A percentile compares a stretch with the other conserved stretches of the same genome.
phyloP scores from a whole-genome alignment of 2,797 vertebrate genomes.

The Lacerta agilis region DNA sequence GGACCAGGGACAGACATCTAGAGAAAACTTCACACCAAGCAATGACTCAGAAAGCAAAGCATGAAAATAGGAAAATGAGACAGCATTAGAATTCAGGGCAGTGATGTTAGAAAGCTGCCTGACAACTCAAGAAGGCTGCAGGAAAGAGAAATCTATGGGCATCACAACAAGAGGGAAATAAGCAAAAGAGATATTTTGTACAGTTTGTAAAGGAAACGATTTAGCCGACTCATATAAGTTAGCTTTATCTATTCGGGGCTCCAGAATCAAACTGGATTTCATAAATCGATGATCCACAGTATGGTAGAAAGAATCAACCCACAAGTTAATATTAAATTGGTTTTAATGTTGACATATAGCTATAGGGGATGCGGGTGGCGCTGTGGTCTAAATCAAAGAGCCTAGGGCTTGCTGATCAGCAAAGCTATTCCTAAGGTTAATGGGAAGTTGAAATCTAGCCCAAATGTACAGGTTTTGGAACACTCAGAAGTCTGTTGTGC shows the following conservation, averaged over 20 bases:
- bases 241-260: slow-evolving; percentile 15
- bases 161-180: slow-evolving; percentile 39
- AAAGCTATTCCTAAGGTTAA: neutral
- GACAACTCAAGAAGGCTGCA: slow-evolving; percentile 49
- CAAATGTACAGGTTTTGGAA: no score
- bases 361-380: no score
- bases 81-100: slow-evolving; percentile 51
- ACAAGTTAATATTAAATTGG: neutral
- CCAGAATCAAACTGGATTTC: slow-evolving; percentile 6
- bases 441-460: neutral
- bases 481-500: neutral
- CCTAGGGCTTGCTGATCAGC: neutral
- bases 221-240: neutral
- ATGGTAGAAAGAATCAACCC: slow-evolving; percentile 14
- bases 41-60: slow-evolving; percentile 47
- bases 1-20: slow-evolving; percentile 21
- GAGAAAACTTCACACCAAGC: slow-evolving; percentile 16
- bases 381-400: no score
- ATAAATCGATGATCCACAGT: slow-evolving; percentile 23
- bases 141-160: slow-evolving; percentile 36
- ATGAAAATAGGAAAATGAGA: neutral
- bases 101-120: slow-evolving; percentile 57
- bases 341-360: no score
- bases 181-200: slow-evolving; percentile 19
- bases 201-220: neutral